Conservation (phyloP, 2,888 invertebrate species). For the Bombylius major region DNA sequence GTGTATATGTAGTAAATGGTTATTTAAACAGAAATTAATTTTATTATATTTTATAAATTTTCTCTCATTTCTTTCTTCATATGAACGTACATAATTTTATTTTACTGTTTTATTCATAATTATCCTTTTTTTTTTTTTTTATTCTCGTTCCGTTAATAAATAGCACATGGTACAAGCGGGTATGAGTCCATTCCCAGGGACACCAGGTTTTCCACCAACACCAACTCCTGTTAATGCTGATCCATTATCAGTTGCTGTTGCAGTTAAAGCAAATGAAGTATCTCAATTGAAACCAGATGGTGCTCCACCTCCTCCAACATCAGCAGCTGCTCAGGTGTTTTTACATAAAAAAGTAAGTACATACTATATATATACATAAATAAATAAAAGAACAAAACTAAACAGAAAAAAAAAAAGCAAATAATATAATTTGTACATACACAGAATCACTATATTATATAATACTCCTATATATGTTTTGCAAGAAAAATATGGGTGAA, state of each 20-base stretch:
- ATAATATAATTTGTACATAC: too few species aligned
- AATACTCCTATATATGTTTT: too few species aligned
- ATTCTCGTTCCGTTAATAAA: slow-evolving; percentile 12
- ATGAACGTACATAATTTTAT: too few species aligned
- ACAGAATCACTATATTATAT: too few species aligned
- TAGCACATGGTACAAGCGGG: slow-evolving; percentile 38
- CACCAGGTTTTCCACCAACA: slow-evolving; percentile 34
- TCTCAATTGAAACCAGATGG: slow-evolving; percentile 30
- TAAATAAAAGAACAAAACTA: too few species aligned
- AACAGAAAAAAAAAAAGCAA: too few species aligned
- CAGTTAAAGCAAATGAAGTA: slow-evolving; percentile 30
- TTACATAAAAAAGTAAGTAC: slow-evolving; percentile 15
- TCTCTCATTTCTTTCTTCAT: too few species aligned
- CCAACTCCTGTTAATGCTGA: slow-evolving; percentile 29
- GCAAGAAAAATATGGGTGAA: too few species aligned
- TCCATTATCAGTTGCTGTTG: slow-evolving; percentile 31
- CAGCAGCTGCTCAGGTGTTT: slow-evolving; percentile 14
- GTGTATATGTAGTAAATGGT: too few species aligned
- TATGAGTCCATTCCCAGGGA: slow-evolving; percentile 34
- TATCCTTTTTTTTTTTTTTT: slow-evolving; percentile 5
- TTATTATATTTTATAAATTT: too few species aligned
- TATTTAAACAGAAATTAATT: too few species aligned
- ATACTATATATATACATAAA: too few species aligned
- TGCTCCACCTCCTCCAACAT: slow-evolving; percentile 22
- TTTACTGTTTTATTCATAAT: not conserved